Conservation (phyloP, 2,797 vertebrate genomes). For the Chiloscyllium punctatum region DNA sequence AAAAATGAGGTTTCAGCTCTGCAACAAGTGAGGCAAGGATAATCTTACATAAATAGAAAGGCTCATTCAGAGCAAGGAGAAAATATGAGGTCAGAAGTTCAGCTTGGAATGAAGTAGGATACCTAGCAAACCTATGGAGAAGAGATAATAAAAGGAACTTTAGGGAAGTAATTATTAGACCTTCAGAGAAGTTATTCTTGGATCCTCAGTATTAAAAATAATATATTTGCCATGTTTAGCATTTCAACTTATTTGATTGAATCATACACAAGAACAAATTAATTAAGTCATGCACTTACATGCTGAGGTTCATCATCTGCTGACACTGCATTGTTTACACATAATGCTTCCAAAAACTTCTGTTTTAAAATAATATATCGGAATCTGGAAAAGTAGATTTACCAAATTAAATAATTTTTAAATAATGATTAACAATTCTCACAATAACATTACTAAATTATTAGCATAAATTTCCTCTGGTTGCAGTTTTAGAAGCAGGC, state of each 20-base stretch:
- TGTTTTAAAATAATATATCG: slow-evolving; percentile 91
- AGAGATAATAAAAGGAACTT: neutral
- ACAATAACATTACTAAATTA: neutral
- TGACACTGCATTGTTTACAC: slow-evolving; percentile 93
- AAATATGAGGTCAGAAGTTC: neutral
- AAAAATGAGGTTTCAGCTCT: neutral
- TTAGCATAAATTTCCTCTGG: too few species aligned
- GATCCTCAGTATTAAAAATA: neutral
- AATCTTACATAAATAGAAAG: neutral
- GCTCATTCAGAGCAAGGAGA: neutral
- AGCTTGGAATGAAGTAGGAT: neutral
- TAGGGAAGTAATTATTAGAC: neutral
- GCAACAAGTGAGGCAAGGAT: neutral
- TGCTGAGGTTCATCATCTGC: slow-evolving; percentile 83
- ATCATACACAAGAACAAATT: neutral
- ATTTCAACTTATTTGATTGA: neutral
- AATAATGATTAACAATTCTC: neutral
- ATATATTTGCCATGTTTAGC: neutral
- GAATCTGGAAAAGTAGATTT: slow-evolving; percentile 64
- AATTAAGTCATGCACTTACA: slow-evolving; percentile 57
- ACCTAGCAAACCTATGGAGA: neutral
- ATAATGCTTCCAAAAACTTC: slow-evolving; percentile 92
- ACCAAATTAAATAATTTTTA: slow-evolving; percentile 36
- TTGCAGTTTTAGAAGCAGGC: too few species aligned
- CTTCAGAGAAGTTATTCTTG: neutral